These are phyloP conservation scores for Halesus radiatus DNA, from an alignment of 1,140 invertebrate genomes.

Conservation along the genomic window DNA sequence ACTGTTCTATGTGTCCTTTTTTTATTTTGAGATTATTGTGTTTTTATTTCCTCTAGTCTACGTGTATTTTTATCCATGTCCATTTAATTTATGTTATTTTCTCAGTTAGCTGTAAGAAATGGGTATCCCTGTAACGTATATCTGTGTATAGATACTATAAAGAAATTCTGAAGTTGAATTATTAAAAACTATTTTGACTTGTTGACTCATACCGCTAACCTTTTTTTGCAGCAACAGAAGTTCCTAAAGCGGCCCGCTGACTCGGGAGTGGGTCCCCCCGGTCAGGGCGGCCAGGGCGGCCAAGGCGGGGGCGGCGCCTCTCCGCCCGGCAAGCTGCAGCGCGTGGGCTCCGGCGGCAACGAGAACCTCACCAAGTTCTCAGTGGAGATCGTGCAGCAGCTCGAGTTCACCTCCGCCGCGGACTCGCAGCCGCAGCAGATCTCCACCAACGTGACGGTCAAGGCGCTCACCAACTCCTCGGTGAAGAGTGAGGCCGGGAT, in stretches of 20 bases:
- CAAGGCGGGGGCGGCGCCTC: slow-evolving; percentile 59
- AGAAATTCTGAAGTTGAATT: too few species aligned
- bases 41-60: too few species aligned
- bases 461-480: slow-evolving; percentile 86
- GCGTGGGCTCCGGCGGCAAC: slow-evolving; percentile 60
- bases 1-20: too few species aligned
- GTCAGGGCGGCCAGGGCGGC: slow-evolving; percentile 82
- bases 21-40: too few species aligned
- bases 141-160: too few species aligned
- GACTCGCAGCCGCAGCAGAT: slow-evolving; percentile 90
- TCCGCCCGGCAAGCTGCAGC: slow-evolving; percentile 57
- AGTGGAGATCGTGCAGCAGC: slow-evolving; percentile 91
- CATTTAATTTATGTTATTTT: too few species aligned
- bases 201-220: slow-evolving; percentile 38
- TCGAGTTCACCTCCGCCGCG: slow-evolving; percentile 87
- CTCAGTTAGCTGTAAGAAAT: too few species aligned
- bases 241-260: slow-evolving; percentile 82
- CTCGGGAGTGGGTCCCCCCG: slow-evolving; percentile 76
- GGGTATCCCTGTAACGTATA: too few species aligned
- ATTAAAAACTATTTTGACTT: too few species aligned
- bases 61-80: too few species aligned
- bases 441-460: slow-evolving; percentile 93
- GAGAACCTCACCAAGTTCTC: slow-evolving; percentile 86
- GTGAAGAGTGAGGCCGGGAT: slow-evolving; percentile 80
- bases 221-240: slow-evolving; percentile 84